These are phyloP conservation scores for Onychorhynchus coronatus DNA, from an alignment of 2,113 vertebrate species.

Conservation along the genomic window DNA sequence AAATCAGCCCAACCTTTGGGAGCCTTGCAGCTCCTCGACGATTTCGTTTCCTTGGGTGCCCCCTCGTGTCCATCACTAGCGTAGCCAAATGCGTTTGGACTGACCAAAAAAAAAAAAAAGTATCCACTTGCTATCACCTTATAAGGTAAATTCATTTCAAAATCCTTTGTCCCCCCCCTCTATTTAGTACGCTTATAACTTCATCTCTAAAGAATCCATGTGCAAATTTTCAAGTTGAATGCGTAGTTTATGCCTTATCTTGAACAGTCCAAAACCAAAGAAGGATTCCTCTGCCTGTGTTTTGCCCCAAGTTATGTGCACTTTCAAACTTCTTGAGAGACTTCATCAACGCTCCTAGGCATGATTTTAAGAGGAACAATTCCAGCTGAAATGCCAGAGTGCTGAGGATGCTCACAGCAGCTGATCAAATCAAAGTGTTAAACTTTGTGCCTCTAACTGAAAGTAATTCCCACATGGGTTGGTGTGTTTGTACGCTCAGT, in stretches of 20 bases:
- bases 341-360: not conserved
- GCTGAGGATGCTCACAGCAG: not conserved
- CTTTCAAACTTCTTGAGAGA: not conserved
- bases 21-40: not conserved
- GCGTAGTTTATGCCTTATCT: not conserved
- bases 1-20: not conserved
- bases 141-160: not conserved
- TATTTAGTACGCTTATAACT: not conserved
- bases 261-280: not conserved
- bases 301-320: not conserved
- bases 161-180: not conserved
- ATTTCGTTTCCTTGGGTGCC: slow-evolving; percentile 51
- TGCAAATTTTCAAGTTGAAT: not conserved
- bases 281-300: not conserved
- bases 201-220: not conserved
- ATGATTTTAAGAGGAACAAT: not conserved
- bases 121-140: not conserved
- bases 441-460: not conserved
- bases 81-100: not conserved
- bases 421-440: not conserved
- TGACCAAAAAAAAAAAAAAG: not conserved
- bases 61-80: not conserved
- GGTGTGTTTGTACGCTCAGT: not conserved
- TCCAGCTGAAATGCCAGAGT: not conserved
- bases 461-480: not conserved